Evolutionary conservation across 2,888 invertebrate genomes (phyloP).

Genomic region (Drosophila macrospina): DNA sequence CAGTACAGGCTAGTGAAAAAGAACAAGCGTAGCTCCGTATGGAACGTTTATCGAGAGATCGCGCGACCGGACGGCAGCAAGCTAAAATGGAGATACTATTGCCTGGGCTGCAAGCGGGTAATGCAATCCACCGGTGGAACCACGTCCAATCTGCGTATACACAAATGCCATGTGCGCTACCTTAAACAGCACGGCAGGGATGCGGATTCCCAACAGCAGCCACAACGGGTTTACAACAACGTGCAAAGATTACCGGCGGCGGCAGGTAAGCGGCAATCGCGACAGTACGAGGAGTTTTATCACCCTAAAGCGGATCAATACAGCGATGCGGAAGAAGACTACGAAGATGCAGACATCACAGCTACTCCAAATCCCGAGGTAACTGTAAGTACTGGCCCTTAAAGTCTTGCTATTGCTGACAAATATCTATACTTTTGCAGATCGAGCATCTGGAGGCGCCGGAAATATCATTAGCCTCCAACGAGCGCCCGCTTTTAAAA

Average conservation of each 20-base stretch:
- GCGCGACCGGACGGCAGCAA: constrained; percentile 55
- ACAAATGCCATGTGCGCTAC: constrained; percentile 68
- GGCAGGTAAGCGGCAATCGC: neutral
- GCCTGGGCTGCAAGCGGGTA: constrained; percentile 63
- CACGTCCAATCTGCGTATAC: constrained; percentile 68
- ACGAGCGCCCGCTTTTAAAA: constrained; percentile 56
- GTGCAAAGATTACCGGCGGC: neutral
- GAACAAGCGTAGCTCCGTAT: constrained; percentile 59
- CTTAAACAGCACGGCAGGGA: constrained; percentile 48
- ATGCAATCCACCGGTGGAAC: constrained; percentile 75
- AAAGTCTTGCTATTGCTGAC: neutral
- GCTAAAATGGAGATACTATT: constrained; percentile 54
- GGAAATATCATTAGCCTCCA: constrained; percentile 4
- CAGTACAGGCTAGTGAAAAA: constrained; percentile 53
- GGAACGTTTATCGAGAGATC: constrained; percentile 66
- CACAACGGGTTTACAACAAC: neutral
- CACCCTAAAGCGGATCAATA: neutral
- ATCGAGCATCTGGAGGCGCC: constrained; percentile 20
- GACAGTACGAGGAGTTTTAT: constrained; percentile 22
- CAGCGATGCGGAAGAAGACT: constrained; percentile 41
- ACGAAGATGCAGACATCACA: constrained; percentile 35
- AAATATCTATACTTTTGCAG: neutral
- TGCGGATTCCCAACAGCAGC: neutral
- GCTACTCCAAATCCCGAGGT: constrained; percentile 1
- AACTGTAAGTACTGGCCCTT: neutral